Base-by-base conservation (phyloP, 1,140 invertebrate species). In the Ectropis grisescens region DNA sequence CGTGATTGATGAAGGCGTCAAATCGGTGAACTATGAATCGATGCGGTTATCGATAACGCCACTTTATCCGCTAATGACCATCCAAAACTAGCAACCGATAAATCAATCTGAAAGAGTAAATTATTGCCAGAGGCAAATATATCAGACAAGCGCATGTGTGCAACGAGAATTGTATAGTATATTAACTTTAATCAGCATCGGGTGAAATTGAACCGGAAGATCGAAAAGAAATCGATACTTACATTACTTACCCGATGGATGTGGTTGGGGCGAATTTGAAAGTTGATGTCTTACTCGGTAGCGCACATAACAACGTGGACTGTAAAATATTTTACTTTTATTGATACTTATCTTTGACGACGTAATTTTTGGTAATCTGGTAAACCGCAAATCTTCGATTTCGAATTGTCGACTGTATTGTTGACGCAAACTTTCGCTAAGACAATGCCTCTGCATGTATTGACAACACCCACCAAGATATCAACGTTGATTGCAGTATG, bases 21-120 rank as follows among this genome's bases (percentile, higher is more conserved):
- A 22, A 30, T 36, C 47, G 41, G 57, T 58, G 53, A 68, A 59
- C 56, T 61, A 68, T 62, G 47, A 38, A 39, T n/a, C n/a, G n/a
- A n/a, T 46, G 36, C 33, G 32, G 37, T 49, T 44, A 54, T 40
- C 42, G 44, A 55, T 53, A 47, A 50, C 36, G 44, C 47, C 46
- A 59, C 68, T 75, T 72, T 75, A 66, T 59, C 66, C 50, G 29
- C 52, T 52, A 48, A 43, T 47, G 46, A 58, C 52, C n/a, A n/a
- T n/a, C n/a, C n/a, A 66, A 64, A 68, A 56, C 48, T 35, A 35
- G 14, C 33, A 48, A 46, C 36, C 49, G 40, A 64, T 71, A 58
- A 59, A 58, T 58, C 55, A 59, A 41, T 13, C 34, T 31, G 48
- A 61, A 65, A 49, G 38, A 55, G 47, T 42, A 53, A 56, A 60